These are phyloP conservation scores for Schizopygopsis malacanthus DNA, from an alignment of 2,797 vertebrate species.

Conservation along the genomic window DNA sequence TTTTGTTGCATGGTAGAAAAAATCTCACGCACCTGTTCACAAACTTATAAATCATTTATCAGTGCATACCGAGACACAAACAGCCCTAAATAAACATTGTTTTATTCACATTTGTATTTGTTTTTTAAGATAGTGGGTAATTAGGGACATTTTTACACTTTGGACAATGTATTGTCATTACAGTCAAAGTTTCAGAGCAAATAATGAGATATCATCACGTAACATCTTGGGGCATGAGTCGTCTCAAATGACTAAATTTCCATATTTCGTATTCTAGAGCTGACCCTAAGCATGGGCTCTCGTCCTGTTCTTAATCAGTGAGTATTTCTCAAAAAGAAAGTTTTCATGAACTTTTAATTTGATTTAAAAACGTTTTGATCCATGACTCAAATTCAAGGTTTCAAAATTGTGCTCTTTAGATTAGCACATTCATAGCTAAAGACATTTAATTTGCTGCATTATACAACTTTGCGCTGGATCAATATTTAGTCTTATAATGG, in stretches of 20 bases:
- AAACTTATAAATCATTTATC: neutral
- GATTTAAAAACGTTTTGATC: neutral
- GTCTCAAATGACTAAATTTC: neutral
- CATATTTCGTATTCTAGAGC: neutral
- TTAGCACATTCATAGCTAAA: neutral
- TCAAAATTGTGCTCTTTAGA: neutral
- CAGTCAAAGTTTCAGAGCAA: neutral
- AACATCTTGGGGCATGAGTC: neutral
- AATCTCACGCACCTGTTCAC: constrained; percentile 14
- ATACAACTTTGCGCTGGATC: neutral
- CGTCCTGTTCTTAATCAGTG: neutral
- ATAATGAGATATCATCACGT: neutral
- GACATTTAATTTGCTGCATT: neutral
- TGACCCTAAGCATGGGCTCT: neutral
- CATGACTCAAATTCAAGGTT: neutral
- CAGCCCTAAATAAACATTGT: constrained; percentile 8
- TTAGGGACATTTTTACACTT: neutral
- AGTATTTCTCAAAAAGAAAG: neutral
- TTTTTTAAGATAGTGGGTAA: neutral
- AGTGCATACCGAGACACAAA: neutral
- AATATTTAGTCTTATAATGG: neutral
- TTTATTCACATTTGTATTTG: neutral
- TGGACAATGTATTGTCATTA: neutral
- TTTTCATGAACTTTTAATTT: neutral
- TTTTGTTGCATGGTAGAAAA: constrained; percentile 52